A percentile compares a stretch with the other conserved stretches of the same genome.
phyloP scores from a whole-genome alignment of 2,888 invertebrate species.

The Biston betularia region DNA sequence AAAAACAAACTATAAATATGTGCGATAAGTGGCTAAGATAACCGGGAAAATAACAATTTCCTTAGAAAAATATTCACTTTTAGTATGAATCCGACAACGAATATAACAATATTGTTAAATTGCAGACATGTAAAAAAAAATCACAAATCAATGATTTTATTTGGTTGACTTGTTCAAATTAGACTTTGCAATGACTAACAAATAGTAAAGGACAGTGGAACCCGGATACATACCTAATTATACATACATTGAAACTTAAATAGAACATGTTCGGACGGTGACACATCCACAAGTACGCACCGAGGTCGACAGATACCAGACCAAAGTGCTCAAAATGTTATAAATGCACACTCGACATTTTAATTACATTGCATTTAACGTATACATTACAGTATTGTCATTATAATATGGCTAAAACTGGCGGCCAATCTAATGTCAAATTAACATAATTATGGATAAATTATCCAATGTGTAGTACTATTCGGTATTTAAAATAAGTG shows the following conservation, averaged over 20 bases:
- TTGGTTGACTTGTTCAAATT: slow-evolving; percentile 49
- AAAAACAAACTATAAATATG: slow-evolving; percentile 25
- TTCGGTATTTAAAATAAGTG: no score
- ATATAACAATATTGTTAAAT: background rate
- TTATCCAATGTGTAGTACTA: no score
- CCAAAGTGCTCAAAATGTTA: slow-evolving; percentile 66
- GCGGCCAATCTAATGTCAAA: no score
- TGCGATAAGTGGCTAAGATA: slow-evolving; percentile 22
- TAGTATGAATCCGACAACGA: background rate
- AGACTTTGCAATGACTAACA: slow-evolving; percentile 60
- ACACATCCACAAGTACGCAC: slow-evolving; percentile 56
- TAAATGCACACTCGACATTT: slow-evolving; percentile 42
- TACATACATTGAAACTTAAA: slow-evolving; percentile 44
- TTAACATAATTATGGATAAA: no score
- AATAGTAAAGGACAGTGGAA: slow-evolving; percentile 61
- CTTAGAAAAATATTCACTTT: slow-evolving; percentile 4
- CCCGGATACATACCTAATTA: slow-evolving; percentile 63
- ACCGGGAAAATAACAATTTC: slow-evolving; percentile 9
- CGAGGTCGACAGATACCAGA: slow-evolving; percentile 61
- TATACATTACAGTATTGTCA: no score
- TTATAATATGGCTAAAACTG: background rate
- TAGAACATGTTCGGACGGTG: slow-evolving; percentile 57
- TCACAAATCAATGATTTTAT: slow-evolving; percentile 25
- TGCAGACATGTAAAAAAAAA: background rate
- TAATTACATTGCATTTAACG: background rate